Evolutionary conservation across 2,888 invertebrate genomes (phyloP).

Genomic region (Heterodera filipjevi): DNA sequence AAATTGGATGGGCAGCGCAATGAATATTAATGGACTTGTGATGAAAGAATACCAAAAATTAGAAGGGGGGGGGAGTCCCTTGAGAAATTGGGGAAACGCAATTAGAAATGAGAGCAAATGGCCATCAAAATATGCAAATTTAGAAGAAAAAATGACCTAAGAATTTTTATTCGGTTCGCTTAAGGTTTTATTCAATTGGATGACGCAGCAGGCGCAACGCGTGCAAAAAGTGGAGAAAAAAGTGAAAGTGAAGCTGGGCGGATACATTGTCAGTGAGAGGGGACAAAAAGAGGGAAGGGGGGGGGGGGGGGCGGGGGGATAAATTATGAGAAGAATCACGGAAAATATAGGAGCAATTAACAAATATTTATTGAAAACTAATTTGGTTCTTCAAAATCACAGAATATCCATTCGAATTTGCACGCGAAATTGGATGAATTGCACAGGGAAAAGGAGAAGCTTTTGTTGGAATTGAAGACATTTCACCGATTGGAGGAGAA

Average conservation of each 20-base stretch:
- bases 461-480: conserved; percentile 75
- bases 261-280: conserved; percentile 75
- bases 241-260: conserved; percentile 88
- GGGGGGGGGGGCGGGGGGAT: not conserved
- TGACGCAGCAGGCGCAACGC: conserved; percentile 93
- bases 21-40: conserved; percentile 15
- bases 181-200: conserved; percentile 84
- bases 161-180: conserved; percentile 30
- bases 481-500: conserved; percentile 73
- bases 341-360: too few relatives aligned
- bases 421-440: conserved; percentile 69
- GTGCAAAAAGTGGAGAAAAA: conserved; percentile 98
- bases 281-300: not conserved
- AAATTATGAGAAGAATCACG: too few relatives aligned
- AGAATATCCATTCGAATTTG: conserved; percentile 74
- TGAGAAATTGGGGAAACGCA: conserved; percentile 27
- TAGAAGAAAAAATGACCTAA: not conserved
- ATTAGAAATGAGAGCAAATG: conserved; percentile 11
- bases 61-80: not conserved
- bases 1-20: not conserved
- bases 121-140: conserved; percentile 20
- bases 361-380: not conserved
- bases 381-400: conserved; percentile 47
- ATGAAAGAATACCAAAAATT: conserved; percentile 1
- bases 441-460: conserved; percentile 85